These are phyloP conservation scores for Pristionchus maxplancki DNA, from an alignment of 2,888 invertebrate genomes.

Conservation along the genomic window DNA sequence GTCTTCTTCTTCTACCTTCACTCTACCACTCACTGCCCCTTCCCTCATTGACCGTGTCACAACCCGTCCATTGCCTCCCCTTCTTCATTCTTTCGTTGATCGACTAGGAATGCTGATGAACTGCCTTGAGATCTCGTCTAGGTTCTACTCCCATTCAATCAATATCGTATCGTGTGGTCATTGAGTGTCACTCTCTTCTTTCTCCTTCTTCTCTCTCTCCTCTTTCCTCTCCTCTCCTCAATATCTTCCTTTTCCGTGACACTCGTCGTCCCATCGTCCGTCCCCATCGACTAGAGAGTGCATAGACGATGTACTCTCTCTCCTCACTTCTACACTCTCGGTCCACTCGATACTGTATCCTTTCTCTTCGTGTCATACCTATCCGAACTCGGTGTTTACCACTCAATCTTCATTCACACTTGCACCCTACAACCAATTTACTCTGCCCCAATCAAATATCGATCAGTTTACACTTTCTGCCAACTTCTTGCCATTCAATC, in stretches of 20 bases:
- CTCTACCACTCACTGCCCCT: not conserved
- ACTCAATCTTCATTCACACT: not conserved
- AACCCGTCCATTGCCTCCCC: slow-evolving; percentile 37
- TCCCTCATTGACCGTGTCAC: not conserved
- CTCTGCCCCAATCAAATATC: slow-evolving; percentile 5
- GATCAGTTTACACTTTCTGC: slow-evolving; percentile 21
- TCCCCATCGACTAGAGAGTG: slow-evolving; percentile 48
- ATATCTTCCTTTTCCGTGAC: slow-evolving; percentile 46
- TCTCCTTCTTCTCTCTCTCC: slow-evolving; percentile 18
- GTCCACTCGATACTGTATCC: slow-evolving; percentile 46
- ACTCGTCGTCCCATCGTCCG: slow-evolving; percentile 32
- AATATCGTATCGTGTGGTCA: slow-evolving; percentile 44
- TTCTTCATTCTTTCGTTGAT: slow-evolving; percentile 44
- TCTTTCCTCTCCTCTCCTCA: slow-evolving; percentile 29
- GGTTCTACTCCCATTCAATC: not conserved
- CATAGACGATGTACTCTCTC: slow-evolving; percentile 9
- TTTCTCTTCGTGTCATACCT: slow-evolving; percentile 39
- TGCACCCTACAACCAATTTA: not conserved
- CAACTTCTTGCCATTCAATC: slow-evolving; percentile 42
- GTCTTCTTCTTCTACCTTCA: not conserved
- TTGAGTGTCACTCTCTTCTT: slow-evolving; percentile 11
- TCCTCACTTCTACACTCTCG: slow-evolving; percentile 15
- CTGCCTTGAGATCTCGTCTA: slow-evolving; percentile 34
- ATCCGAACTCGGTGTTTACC: slow-evolving; percentile 37
- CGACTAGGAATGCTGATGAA: slow-evolving; percentile 14